Evolutionary conservation across 1,140 invertebrate species (phyloP).

Genomic region (Macrotrachela quadricornifera): DNA sequence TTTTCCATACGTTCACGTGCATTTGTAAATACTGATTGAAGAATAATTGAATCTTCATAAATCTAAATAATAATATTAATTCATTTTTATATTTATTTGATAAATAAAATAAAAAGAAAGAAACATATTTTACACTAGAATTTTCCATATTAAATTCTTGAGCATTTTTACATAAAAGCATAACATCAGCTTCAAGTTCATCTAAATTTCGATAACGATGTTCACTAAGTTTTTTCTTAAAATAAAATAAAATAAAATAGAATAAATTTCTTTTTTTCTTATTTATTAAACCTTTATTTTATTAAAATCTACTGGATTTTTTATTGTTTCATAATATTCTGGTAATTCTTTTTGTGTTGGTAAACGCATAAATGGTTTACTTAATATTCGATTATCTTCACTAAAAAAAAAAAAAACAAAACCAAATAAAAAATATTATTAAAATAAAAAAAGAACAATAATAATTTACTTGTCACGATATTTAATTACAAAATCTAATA

Average conservation of each 20-base stretch:
- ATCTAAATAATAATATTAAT: slow-evolving; percentile 56
- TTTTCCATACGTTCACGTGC: slow-evolving; percentile 36
- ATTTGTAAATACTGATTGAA: slow-evolving; percentile 56
- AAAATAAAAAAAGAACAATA: too few relatives aligned
- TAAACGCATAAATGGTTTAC: slow-evolving; percentile 79
- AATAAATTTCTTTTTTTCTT: too few relatives aligned
- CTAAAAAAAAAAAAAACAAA: too few relatives aligned
- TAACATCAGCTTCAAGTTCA: slow-evolving; percentile 74
- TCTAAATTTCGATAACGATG: slow-evolving; percentile 53
- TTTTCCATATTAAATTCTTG: slow-evolving; percentile 77
- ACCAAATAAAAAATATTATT: too few relatives aligned
- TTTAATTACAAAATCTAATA: too few relatives aligned
- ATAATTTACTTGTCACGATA: too few relatives aligned
- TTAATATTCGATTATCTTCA: slow-evolving; percentile 48
- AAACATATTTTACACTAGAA: slow-evolving; percentile 37
- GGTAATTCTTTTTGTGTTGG: slow-evolving; percentile 72
- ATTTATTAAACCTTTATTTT: slow-evolving; percentile 40
- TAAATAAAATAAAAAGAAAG: too few relatives aligned
- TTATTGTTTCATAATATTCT: slow-evolving; percentile 94
- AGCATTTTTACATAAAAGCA: slow-evolving; percentile 78
- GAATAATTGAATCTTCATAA: slow-evolving; percentile 75
- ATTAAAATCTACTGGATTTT: slow-evolving; percentile 79
- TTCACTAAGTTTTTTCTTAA: slow-evolving; percentile 31
- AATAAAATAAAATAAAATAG: too few relatives aligned
- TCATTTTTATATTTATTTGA: too few relatives aligned